Conservation (phyloP, 2,888 invertebrate species). For the Pollenia amentaria region DNA sequence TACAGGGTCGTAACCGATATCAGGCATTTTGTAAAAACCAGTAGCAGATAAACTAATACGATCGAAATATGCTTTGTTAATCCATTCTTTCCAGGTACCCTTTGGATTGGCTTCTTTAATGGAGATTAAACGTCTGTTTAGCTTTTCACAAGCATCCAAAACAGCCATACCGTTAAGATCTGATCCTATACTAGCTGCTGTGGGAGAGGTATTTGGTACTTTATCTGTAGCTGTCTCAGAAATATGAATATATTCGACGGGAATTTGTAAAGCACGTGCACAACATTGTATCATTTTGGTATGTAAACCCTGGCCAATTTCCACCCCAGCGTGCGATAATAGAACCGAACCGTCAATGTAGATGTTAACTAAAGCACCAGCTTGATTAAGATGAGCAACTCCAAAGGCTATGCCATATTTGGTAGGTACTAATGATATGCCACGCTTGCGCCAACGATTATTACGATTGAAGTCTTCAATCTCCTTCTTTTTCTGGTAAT, state of each 20-base stretch:
- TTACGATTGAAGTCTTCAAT: slow-evolving; percentile 90
- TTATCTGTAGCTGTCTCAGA: slow-evolving; percentile 94
- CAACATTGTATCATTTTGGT: slow-evolving; percentile 98
- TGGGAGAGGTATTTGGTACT: slow-evolving; percentile 95
- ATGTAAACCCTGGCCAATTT: slow-evolving; percentile 98
- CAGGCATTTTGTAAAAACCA: slow-evolving; percentile 92
- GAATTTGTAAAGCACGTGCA: slow-evolving; percentile 89
- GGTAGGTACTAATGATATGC: slow-evolving; percentile 92
- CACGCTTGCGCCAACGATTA: slow-evolving; percentile 94
- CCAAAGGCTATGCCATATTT: slow-evolving; percentile 94
- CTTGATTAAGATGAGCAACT: slow-evolving; percentile 91
- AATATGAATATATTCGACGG: slow-evolving; percentile 90
- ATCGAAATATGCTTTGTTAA: slow-evolving; percentile 90
- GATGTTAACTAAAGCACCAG: slow-evolving; percentile 94
- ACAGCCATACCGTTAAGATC: slow-evolving; percentile 97
- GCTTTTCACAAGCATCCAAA: slow-evolving; percentile 90
- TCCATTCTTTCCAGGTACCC: slow-evolving; percentile 94
- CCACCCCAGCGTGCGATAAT: slow-evolving; percentile 95
- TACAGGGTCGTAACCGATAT: slow-evolving; percentile 89
- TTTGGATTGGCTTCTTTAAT: slow-evolving; percentile 90
- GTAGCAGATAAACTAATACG: slow-evolving; percentile 92
- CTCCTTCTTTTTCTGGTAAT: slow-evolving; percentile 86
- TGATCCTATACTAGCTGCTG: slow-evolving; percentile 94
- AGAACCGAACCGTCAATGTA: slow-evolving; percentile 95
- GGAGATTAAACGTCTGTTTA: slow-evolving; percentile 90